Conservation (phyloP, 1,140 invertebrate genomes). For the Zaprionus inermis region DNA sequence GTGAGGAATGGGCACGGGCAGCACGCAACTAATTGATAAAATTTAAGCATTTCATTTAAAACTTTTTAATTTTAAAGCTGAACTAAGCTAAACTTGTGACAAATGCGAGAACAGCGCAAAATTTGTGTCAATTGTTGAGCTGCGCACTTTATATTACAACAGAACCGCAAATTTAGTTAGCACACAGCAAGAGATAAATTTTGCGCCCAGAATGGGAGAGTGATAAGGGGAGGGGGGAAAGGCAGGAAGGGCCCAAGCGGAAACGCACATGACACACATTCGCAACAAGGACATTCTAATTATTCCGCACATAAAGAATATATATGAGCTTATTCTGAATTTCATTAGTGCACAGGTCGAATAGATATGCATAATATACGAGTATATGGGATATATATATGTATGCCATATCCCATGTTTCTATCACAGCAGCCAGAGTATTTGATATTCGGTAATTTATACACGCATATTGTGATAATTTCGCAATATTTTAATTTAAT, state of each 20-base stretch:
- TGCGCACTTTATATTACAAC: slow-evolving; percentile 50
- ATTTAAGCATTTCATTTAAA: slow-evolving; percentile 74
- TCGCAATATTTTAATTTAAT: slow-evolving; percentile 15
- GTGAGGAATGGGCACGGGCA: background rate
- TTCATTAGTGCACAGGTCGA: slow-evolving; percentile 44
- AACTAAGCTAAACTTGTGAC: slow-evolving; percentile 34
- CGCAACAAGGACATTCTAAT: slow-evolving; percentile 2
- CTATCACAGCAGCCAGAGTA: background rate
- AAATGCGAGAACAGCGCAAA: slow-evolving; percentile 45
- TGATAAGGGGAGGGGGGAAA: background rate
- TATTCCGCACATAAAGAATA: slow-evolving; percentile 2
- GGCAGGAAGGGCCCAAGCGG: background rate
- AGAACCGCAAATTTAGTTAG: slow-evolving; percentile 71
- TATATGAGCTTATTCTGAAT: background rate
- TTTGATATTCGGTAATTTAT: slow-evolving; percentile 34
- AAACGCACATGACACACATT: slow-evolving; percentile 53
- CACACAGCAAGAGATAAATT: slow-evolving; percentile 62
- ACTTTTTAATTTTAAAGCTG: slow-evolving; percentile 50
- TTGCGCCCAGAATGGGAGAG: slow-evolving; percentile 17
- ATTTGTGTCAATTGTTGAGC: slow-evolving; percentile 64
- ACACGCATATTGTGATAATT: slow-evolving; percentile 12
- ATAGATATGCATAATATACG: background rate
- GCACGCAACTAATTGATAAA: slow-evolving; percentile 61
- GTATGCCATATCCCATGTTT: background rate
- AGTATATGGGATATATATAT: too few relatives aligned